Percentiles rank a stretch among this genome's conserved stretches.
These are phyloP conservation scores for Nyctibius bracteatus DNA, from an alignment of 2,113 vertebrate species.

Conservation along the genomic window DNA sequence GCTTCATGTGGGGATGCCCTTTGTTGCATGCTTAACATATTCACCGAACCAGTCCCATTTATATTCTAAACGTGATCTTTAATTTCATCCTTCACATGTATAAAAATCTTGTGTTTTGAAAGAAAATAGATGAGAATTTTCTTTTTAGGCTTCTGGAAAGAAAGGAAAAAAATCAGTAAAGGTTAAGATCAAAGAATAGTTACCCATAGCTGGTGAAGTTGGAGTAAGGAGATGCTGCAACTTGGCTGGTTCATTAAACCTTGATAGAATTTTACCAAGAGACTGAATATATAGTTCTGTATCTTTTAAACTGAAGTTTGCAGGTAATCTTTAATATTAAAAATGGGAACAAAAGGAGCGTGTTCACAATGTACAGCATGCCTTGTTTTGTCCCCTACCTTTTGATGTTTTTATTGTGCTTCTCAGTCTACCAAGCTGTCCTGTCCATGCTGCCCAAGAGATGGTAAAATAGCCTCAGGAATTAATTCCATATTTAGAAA, in stretches of 20 bases:
- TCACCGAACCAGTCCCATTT: conserved; percentile 33
- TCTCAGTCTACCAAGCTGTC: background rate
- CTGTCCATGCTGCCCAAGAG: background rate
- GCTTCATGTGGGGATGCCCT: background rate
- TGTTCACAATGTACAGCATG: background rate
- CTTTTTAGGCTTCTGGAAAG: background rate
- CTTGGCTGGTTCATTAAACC: background rate
- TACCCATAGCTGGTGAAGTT: background rate
- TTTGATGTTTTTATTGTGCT: background rate
- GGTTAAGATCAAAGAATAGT: background rate
- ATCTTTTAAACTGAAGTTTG: background rate
- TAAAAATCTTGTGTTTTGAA: background rate
- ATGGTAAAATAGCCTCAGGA: conserved; percentile 3
- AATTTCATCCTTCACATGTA: background rate
- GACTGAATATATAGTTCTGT: background rate
- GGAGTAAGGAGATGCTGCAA: background rate
- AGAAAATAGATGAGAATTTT: background rate
- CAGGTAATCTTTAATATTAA: background rate
- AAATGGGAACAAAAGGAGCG: background rate
- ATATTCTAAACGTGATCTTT: background rate
- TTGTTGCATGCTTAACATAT: conserved; percentile 16
- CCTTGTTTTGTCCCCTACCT: background rate
- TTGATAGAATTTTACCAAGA: background rate
- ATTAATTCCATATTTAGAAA: conserved; percentile 25
- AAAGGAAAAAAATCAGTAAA: background rate